Percentiles rank a stretch among this genome's conserved stretches.
Conservation (phyloP, 1,140 invertebrate species). For the Drosophila melanogaster region Release_6_plus_ISO1_MT NT_033779.5:19099001-19099500, state of each 20-base stretch:
- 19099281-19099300: too few relatives aligned
- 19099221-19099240: constrained; percentile 5
- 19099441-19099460: too few relatives aligned
- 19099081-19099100: constrained; percentile 8
- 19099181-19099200: neutral
- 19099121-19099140: constrained; percentile 46
- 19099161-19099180: constrained; percentile 17
- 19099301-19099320: too few relatives aligned
- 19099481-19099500: too few relatives aligned
- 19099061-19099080: neutral
- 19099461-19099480: neutral
- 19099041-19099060: constrained; percentile 38
- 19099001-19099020: constrained; percentile 76
- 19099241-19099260: too few relatives aligned
- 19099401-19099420: too few relatives aligned
- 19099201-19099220: neutral
- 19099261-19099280: too few relatives aligned
- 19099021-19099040: constrained; percentile 65
- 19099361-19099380: too few relatives aligned
- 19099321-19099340: too few relatives aligned
- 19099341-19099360: too few relatives aligned
- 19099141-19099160: constrained; percentile 58
- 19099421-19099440: too few relatives aligned
- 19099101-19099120: constrained; percentile 40
- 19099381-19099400: too few relatives aligned